These are phyloP conservation scores for Pocillopora damicornis DNA, from an alignment of 64 coral and sea anemone genomes.

Conservation along the genomic window DNA sequence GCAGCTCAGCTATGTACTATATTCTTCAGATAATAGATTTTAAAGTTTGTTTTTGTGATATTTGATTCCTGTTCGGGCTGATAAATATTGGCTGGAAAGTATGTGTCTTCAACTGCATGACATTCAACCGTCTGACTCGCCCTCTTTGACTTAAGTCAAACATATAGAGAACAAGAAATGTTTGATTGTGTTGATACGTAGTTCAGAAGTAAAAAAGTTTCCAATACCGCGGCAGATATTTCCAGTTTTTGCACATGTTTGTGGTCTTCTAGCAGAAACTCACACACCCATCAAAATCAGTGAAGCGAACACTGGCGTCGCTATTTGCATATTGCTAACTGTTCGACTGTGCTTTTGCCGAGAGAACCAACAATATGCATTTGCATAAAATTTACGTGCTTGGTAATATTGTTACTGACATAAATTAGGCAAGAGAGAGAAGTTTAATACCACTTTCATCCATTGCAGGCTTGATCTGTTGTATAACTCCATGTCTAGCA, in stretches of 20 bases:
- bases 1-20: not conserved
- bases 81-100: constrained; percentile 5
- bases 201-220: not conserved
- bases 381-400: constrained; percentile 30
- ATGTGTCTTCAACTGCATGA: not conserved
- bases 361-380: not conserved
- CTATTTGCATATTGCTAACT: constrained; percentile 16
- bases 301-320: not conserved
- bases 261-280: not conserved
- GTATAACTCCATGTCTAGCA: not conserved
- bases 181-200: not conserved
- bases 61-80: not conserved
- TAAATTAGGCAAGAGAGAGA: constrained; percentile 16
- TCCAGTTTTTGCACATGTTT: not conserved
- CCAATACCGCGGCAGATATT: not conserved
- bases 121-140: no score
- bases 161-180: not conserved
- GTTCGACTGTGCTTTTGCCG: not conserved
- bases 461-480: constrained; percentile 9
- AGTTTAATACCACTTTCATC: not conserved
- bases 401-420: constrained; percentile 22
- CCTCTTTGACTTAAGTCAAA: not conserved
- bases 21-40: not conserved
- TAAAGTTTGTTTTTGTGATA: not conserved
- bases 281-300: constrained; percentile 3